These are phyloP conservation scores for Prenolepis imparis DNA, from an alignment of 2,888 invertebrate species.

Conservation along the genomic window DNA sequence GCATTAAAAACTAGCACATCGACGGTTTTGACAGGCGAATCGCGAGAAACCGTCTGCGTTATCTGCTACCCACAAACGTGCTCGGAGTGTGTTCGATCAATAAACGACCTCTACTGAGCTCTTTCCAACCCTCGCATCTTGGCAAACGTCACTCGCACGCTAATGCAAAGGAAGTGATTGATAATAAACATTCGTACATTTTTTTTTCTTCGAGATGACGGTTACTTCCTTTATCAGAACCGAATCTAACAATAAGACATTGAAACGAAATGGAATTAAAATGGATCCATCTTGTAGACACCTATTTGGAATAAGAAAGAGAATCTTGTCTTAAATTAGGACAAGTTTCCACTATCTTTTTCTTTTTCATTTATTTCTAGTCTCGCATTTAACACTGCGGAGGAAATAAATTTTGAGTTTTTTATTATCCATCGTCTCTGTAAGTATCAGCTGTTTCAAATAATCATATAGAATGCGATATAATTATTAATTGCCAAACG, in stretches of 20 bases:
- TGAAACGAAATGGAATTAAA: not conserved
- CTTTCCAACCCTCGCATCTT: slow-evolving; percentile 67
- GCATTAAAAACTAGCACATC: slow-evolving; percentile 35
- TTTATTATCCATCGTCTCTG: not conserved
- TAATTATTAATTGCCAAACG: not conserved
- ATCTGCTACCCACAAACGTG: slow-evolving; percentile 74
- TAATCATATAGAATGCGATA: not conserved
- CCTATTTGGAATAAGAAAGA: slow-evolving; percentile 13
- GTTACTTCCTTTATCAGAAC: slow-evolving; percentile 7
- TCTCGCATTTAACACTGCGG: not conserved
- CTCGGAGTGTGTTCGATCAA: slow-evolving; percentile 78
- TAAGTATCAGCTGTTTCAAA: not conserved
- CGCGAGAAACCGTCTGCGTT: slow-evolving; percentile 69
- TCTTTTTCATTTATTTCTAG: not conserved
- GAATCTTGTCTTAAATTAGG: not conserved
- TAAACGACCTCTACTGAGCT: slow-evolving; percentile 77
- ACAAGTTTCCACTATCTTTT: not conserved
- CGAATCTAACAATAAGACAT: not conserved
- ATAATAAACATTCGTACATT: slow-evolving; percentile 24
- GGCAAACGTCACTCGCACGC: slow-evolving; percentile 35
- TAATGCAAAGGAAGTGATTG: slow-evolving; percentile 49
- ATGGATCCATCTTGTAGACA: not conserved
- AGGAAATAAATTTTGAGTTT: not conserved
- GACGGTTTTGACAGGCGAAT: slow-evolving; percentile 58
- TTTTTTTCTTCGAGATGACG: slow-evolving; percentile 60